Percentiles rank a stretch among this genome's conserved stretches.
These are phyloP conservation scores for Dryobota labecula DNA, from an alignment of 2,888 invertebrate genomes.

Conservation along the genomic window DNA sequence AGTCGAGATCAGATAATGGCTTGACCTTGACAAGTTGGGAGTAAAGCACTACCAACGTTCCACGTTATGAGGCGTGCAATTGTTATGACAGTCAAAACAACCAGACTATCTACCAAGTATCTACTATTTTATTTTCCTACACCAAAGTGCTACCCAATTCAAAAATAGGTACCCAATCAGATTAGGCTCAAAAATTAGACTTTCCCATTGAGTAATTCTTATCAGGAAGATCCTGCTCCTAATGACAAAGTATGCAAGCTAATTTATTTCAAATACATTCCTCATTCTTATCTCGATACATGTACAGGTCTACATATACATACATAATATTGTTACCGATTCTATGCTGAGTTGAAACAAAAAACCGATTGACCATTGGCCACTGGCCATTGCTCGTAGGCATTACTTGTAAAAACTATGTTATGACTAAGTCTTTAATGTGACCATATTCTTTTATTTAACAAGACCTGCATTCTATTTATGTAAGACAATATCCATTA, in stretches of 20 bases:
- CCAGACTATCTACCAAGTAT: too few relatives aligned
- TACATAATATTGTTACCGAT: conserved; percentile 52
- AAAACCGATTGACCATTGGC: conserved; percentile 72
- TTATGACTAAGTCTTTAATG: conserved; percentile 69
- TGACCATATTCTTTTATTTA: conserved; percentile 56
- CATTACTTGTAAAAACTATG: conserved; percentile 75
- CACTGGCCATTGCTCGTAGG: conserved; percentile 72
- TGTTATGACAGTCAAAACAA: too few relatives aligned
- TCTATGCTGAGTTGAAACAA: conserved; percentile 49
- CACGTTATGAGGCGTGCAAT: too few relatives aligned
- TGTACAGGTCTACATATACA: conserved; percentile 15
- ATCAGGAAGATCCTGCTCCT: conserved; percentile 27
- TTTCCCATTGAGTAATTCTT: too few relatives aligned
- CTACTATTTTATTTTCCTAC: too few relatives aligned
- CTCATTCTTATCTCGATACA: conserved; percentile 43
- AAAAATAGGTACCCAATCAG: conserved; percentile 2
- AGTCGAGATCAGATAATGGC: too few relatives aligned
- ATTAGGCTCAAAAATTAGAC: not conserved
- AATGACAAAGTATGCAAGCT: conserved; percentile 13
- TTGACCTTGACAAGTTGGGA: too few relatives aligned
- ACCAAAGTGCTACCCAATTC: too few relatives aligned
- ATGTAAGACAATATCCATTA: too few relatives aligned
- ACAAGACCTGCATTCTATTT: too few relatives aligned
- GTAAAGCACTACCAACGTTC: too few relatives aligned
- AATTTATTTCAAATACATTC: conserved; percentile 41